phyloP scores from a whole-genome alignment of 1,140 invertebrate genomes.

The Drosophila nigrodunni region DNA sequence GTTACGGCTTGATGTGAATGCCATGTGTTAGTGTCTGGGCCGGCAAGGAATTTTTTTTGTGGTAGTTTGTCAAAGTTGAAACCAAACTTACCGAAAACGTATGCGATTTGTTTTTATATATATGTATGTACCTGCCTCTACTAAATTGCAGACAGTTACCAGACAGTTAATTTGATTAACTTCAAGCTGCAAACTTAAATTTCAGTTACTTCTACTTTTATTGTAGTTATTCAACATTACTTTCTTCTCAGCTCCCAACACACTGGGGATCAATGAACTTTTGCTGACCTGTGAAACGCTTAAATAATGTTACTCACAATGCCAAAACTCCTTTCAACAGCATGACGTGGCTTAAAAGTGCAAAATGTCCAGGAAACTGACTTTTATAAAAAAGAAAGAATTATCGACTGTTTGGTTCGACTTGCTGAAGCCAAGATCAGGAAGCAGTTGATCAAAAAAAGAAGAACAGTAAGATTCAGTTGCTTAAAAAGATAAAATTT shows the following conservation, averaged over 20 bases:
- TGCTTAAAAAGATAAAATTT: too few species aligned
- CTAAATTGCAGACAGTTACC: conserved; percentile 47
- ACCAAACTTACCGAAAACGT: conserved; percentile 25
- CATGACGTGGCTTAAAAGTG: conserved; percentile 9
- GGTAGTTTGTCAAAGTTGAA: conserved; percentile 7
- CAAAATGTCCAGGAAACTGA: not conserved
- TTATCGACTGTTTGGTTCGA: not conserved
- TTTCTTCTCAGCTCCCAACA: not conserved
- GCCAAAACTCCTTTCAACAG: conserved; percentile 3
- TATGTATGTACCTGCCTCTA: not conserved
- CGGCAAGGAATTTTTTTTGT: conserved; percentile 58
- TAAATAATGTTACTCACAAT: conserved; percentile 10
- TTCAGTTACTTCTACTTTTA: not conserved
- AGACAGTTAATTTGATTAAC: conserved; percentile 19
- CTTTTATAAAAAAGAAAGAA: not conserved
- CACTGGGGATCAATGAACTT: not conserved
- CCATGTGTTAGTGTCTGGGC: conserved; percentile 58
- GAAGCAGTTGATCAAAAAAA: too few species aligned
- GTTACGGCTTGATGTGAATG: conserved; percentile 45
- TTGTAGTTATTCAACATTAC: not conserved
- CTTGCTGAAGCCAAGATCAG: too few species aligned
- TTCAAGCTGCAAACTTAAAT: not conserved
- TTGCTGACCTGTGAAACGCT: not conserved
- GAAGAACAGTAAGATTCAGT: too few species aligned
- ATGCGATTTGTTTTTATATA: conserved; percentile 40